Base-by-base conservation (phyloP, 1,140 invertebrate species). In the Triops cancriformis region DNA sequence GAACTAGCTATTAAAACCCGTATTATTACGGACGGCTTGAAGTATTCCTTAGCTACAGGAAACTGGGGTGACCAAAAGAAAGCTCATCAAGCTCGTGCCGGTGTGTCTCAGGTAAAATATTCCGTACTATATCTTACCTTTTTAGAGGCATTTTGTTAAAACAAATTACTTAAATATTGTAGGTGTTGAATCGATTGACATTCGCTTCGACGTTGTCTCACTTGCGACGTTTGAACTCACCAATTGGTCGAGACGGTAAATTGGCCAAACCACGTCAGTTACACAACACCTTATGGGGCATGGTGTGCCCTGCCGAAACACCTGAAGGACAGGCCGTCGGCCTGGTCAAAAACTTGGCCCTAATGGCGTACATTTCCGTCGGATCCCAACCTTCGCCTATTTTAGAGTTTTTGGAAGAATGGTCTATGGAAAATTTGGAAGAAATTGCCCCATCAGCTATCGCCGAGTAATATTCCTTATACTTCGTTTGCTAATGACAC, bases 41-140 rank as follows among this genome's bases (percentile, higher is more conserved):
- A 95, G 80, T 99, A 99, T 85, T 99, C 97, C 0, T 86, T 99
- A 80, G 97, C 98, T 82, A 99, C 98, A 51, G 98, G 98, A 41
- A 99, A 99, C 86, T 99, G 98, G 98, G 98, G 98, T 45, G 98
- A 99, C 85, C 98, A 99, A 86, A 99, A 99, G 85, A 99, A 99
- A 85, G 98, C 98, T 79, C 97, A 99, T 91, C 95, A 98, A 86
- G 94, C 95, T 7, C 88, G 96, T 85, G 96, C 96, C 80, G 94
- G 94, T 41, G 94, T 96, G 14, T 94, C 92, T 77, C 94, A 96
- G 88, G 89, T 89, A 80, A 74, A 51, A 26, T 51, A 14, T 77
- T 28, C 12, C 72, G 77, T 79, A 1, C 31, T 79, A 31, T n/a
- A 45, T 4, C 14, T 80, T 12, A 14, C n/a, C 18, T 64, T 64